Evolutionary conservation across 2,797 vertebrate genomes (phyloP), one percentile per base, ranked within the genome.

Genomic region (Pseudomugil gertrudae): DNA sequence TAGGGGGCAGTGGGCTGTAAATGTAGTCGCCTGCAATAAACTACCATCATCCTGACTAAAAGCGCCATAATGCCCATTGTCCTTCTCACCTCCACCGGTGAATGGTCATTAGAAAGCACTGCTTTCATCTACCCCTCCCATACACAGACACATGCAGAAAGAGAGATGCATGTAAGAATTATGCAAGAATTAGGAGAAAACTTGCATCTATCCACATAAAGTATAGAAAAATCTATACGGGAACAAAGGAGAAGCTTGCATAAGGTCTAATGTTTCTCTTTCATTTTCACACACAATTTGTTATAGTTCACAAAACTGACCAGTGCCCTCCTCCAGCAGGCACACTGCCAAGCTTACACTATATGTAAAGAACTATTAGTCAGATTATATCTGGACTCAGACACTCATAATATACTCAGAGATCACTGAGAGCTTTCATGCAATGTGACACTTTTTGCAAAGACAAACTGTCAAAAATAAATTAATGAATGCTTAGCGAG

Each of bases 21-120:
- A 69, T 58, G 81, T 69, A 76, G 58, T 80, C 80, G 78, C 80
- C 86, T 85, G 76, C 80, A 80, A 81, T 78, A 83, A 84, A 83
- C 63, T 59, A 29, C 51, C 17, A 47, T 77, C 79, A 36, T 43
- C 66, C 55, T 0, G 60, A 59, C 81, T 84, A 72, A 90, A 87
- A 87, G 83, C 43, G 8, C 60, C 1, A n/a, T 81, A 83, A 85
- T 88, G 80, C 67, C 61, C 74, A 26, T 23, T 67, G 71, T 79
- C 71, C 71, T 57, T 71, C 80, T 89, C 72, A 77, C 79, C 78
- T 74, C 76, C 63, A 53, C 80, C 84, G 70, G 83, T 57, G 58
- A 82, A 63, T 58, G 63, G 54, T 81, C 71, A 84, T 89, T 79
- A 81, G 59, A 58, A 55, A 13, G 21, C 3, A 11, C 53, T 47